Conservation (phyloP, 2,797 vertebrate species). For the Stomatorhinus walkeri region DNA sequence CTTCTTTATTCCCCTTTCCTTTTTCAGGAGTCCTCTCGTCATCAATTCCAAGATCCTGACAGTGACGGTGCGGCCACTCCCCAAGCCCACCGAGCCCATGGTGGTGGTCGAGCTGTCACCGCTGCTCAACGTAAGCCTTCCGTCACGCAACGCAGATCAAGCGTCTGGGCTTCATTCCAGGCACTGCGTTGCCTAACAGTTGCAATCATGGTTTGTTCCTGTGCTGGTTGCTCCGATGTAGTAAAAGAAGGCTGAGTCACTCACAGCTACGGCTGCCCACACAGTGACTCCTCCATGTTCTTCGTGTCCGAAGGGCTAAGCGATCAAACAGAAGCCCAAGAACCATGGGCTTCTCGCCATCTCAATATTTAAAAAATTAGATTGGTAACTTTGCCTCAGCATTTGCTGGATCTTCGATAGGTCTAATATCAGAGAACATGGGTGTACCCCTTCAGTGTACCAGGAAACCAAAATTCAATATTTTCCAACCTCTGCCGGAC, state of each 20-base stretch:
- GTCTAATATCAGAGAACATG: neutral
- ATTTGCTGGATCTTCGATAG: neutral
- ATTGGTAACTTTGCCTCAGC: neutral
- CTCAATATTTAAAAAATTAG: neutral
- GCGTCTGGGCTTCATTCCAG: slow-evolving; percentile 24
- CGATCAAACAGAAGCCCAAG: neutral
- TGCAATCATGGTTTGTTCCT: neutral
- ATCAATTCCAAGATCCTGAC: slow-evolving; percentile 89
- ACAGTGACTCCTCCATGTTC: slow-evolving; percentile 24
- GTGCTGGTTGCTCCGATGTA: neutral
- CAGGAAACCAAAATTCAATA: neutral
- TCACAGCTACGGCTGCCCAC: neutral
- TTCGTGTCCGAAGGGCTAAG: slow-evolving; percentile 23
- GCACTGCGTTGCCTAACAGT: slow-evolving; percentile 12
- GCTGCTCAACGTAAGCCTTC: slow-evolving; percentile 70
- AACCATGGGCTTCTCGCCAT: neutral
- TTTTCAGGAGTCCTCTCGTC: slow-evolving; percentile 69
- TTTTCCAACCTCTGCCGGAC: neutral
- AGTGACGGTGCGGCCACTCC: slow-evolving; percentile 84
- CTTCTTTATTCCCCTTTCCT: neutral
- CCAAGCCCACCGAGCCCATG: slow-evolving; percentile 79
- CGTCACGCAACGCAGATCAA: neutral
- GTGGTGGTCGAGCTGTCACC: slow-evolving; percentile 87
- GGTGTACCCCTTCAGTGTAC: neutral
- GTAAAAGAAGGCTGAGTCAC: neutral